Evolutionary conservation across 2,113 vertebrate genomes (phyloP), one percentile per base, ranked within the genome.

Genomic region (human (Homo sapiens)): DNA sequence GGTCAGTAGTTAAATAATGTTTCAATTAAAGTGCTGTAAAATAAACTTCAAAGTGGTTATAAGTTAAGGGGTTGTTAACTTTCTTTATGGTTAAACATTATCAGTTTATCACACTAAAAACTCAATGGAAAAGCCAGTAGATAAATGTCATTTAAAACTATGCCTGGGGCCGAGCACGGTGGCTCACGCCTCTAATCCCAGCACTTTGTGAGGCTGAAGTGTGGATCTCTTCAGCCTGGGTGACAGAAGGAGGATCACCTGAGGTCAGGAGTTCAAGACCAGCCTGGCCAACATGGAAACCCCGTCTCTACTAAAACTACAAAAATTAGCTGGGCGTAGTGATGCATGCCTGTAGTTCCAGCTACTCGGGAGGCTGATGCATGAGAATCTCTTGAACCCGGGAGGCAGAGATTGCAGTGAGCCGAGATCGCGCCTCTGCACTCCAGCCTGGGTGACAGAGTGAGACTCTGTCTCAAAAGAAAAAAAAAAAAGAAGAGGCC

Each of bases 41-140:
- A 99, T 99, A 99, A 99, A 99, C 97, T 98, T 98, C 45, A 96
- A 98, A 98, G 97, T 98, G 96, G 96, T 98, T 98, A 96, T 98
- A 98, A 98, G 97, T 96, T 97, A 97, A 96, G 80, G 75, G 64
- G 57, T 90, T 89, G 90, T 95, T 95, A 96, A 97, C 61, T 97
- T 96, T 93, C 96, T 97, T 97, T 97, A 81, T 96, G 73, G 25
- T 89, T 94, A 96, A 72, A 96, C 66, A 61, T 86, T n/a, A 72
- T 85, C 55, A 89, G n/a, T 92, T 23, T 85, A 96, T 92, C 68
- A 66, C 43, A 59, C 48, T 52, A 68, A 97, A 97, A 90, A 48
- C 30, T 90, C 89, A 61, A 79, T 13, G 79, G 66, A 93, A 90
- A 85, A 93, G 27, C n/a, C 64, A 96, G 16, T 92, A 75, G 57